Conservation (phyloP, 2,888 invertebrate species). For the Cephalotes varians region DNA sequence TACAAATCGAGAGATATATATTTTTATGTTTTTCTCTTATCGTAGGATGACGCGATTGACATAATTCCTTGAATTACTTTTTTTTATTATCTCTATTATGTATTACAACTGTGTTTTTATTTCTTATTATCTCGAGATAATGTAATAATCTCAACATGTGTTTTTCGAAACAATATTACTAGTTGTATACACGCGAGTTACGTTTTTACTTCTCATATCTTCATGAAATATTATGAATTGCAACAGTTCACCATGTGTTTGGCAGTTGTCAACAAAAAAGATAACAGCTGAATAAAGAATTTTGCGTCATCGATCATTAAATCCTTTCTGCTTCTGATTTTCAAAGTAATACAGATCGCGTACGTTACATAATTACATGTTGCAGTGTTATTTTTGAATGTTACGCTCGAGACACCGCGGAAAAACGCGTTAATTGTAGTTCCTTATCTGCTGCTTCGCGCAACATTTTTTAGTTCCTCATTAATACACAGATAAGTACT, state of each 20-base stretch:
- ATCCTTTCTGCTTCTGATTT: neutral
- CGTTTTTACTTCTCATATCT: neutral
- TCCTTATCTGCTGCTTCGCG: slow-evolving; percentile 2
- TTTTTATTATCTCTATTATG: neutral
- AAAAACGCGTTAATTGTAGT: slow-evolving; percentile 4
- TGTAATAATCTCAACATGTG: neutral
- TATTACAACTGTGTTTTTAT: neutral
- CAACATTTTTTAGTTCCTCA: slow-evolving; percentile 10
- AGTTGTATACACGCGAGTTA: neutral
- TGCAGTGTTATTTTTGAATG: neutral
- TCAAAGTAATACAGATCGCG: neutral
- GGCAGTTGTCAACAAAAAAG: neutral
- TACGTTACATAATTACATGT: neutral
- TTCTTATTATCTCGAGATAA: neutral
- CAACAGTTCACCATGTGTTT: neutral
- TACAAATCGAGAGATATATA: neutral
- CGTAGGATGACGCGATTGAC: neutral
- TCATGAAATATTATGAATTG: slow-evolving; percentile 2
- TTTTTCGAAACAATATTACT: slow-evolving; percentile 18
- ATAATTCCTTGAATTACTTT: neutral
- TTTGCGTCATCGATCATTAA: neutral
- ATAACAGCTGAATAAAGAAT: neutral
- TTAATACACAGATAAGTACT: slow-evolving; percentile 28
- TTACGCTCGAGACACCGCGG: neutral
- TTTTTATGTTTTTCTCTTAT: neutral